Evolutionary conservation across 2,113 vertebrate species (phyloP).

Genomic region (Malurus elegans): DNA sequence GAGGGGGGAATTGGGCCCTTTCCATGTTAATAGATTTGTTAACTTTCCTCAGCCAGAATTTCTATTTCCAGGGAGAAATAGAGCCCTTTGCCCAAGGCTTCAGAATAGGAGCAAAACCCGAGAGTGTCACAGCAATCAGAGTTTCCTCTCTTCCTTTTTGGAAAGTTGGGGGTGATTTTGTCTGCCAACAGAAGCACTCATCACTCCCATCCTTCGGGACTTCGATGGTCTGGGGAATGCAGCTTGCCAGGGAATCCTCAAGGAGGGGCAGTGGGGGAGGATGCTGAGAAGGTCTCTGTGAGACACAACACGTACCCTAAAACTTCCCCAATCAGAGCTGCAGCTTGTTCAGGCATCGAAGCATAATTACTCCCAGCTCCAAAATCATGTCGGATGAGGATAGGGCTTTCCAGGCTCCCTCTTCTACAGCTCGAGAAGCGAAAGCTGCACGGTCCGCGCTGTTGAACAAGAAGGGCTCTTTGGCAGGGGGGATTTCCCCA

Average conservation of each 20-base stretch:
- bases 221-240: neutral
- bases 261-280: neutral
- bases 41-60: neutral
- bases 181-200: neutral
- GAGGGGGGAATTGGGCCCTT: neutral
- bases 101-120: neutral
- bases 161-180: neutral
- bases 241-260: accelerated
- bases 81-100: neutral
- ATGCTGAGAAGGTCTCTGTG: neutral
- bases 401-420: neutral
- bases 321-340: neutral
- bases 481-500: neutral
- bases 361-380: neutral
- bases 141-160: neutral
- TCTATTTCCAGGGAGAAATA: neutral
- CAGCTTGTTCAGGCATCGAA: neutral
- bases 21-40: neutral
- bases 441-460: neutral
- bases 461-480: neutral
- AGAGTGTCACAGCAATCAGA: neutral
- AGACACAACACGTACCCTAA: neutral
- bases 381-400: neutral
- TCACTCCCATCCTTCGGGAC: neutral
- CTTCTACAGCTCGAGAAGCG: neutral